A percentile compares a stretch with the other conserved stretches of the same genome.
phyloP scores from a whole-genome alignment of 2,113 vertebrate species.

The Camelus dromedarius region DNA sequence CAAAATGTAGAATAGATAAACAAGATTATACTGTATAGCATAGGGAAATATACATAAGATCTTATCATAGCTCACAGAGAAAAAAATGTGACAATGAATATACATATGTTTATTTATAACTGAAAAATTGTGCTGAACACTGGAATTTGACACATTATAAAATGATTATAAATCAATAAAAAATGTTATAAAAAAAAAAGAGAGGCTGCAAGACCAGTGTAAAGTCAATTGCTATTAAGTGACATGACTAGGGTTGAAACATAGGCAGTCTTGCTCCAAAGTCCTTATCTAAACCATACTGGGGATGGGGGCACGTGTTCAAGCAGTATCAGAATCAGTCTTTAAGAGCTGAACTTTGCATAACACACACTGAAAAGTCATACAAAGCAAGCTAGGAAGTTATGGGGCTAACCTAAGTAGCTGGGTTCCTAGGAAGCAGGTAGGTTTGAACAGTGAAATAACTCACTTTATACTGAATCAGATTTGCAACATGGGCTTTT shows the following conservation, averaged over 20 bases:
- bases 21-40: not conserved
- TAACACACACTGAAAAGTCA: slow-evolving; percentile 6
- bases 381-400: not conserved
- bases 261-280: not conserved
- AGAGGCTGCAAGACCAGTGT: not conserved
- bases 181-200: not conserved
- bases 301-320: not conserved
- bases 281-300: not conserved
- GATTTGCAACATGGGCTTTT: slow-evolving; percentile 35
- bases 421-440: not conserved
- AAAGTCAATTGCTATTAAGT: slow-evolving; percentile 38
- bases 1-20: not conserved
- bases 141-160: not conserved
- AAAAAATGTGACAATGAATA: not conserved
- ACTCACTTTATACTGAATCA: not conserved
- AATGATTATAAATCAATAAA: not conserved
- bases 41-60: not conserved
- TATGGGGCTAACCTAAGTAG: not conserved
- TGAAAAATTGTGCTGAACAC: not conserved
- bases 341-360: not conserved
- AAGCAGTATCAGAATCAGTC: slow-evolving; percentile 1
- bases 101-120: not conserved
- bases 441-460: not conserved
- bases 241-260: not conserved
- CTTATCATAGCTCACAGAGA: not conserved